Base-by-base conservation (phyloP, 2,113 vertebrate genomes). In the Toxotes chatareus region DNA sequence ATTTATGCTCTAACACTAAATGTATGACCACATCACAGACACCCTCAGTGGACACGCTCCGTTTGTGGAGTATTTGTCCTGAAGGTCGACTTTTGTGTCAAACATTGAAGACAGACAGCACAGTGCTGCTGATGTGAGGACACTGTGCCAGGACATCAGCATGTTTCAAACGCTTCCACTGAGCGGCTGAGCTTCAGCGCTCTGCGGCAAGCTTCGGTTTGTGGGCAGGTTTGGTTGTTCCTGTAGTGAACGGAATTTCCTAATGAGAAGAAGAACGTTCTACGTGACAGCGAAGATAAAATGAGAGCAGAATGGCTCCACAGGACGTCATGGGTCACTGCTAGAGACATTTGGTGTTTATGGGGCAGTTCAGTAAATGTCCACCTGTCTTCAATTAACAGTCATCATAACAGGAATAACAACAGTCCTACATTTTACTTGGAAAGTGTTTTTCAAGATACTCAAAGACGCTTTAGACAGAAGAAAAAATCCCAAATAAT, bases 1-100 rank as follows among this genome's bases (percentile, higher is more conserved):
- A 67, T 34, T n/a, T 16, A 27, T 36, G 7, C 49, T 56, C 16
- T 44, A 44, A 74, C 69, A 49, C 10, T 72, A 40, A 79, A 79
- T 13, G 13, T 17, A 1, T 5, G 1, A 82, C 69, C 86, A 73
- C 71, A 85, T 69, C 75, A 82, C 53, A 65, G 21, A 40, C 42
- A 6, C 40, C 40, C 36, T 40, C 6, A 6, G 0, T 32, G 56
- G 72, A 75, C 23, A 10, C 27, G 27, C 27, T 27, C 27, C 27
- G 27, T 27, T 27, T 27, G 27, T 27, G 27, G 27, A 27, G 27
- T 27, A 27, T 27, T 27, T 27, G 27, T 27, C 27, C 27, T 27
- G 27, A 27, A 27, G 27, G 27, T 27, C 1, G 27, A 27, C 27
- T 27, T 27, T 27, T 27, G 27, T 27, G 27, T 27, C 27, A 27